Percentiles rank a stretch among this genome's conserved stretches.
Evolutionary conservation across 2,888 invertebrate genomes (phyloP).

Genomic region (Tenthredo amoena): DNA sequence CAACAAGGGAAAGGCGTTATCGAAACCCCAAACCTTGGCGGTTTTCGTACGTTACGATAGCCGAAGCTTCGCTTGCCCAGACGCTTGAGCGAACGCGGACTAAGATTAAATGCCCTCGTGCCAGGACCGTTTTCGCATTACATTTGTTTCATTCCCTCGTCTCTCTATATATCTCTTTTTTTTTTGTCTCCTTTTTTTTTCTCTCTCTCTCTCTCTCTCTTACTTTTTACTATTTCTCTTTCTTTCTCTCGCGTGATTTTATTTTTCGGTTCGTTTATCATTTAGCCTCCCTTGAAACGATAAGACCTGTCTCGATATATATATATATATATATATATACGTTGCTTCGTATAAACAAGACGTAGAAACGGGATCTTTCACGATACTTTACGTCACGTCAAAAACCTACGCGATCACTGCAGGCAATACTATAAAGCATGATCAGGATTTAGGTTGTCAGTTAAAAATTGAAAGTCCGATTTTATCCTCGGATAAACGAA

Average conservation of each 20-base stretch:
- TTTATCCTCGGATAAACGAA: not conserved
- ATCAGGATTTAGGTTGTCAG: not conserved
- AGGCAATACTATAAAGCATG: not conserved
- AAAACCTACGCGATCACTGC: not conserved
- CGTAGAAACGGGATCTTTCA: not conserved
- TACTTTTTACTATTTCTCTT: not conserved
- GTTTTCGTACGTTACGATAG: not conserved
- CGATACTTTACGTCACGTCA: not conserved
- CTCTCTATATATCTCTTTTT: not conserved
- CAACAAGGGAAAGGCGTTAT: constrained; percentile 47
- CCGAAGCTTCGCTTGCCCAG: not conserved
- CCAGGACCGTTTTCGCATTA: constrained; percentile 45
- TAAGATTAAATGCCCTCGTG: constrained; percentile 43
- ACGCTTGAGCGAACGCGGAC: constrained; percentile 46
- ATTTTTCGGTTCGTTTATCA: constrained; percentile 21
- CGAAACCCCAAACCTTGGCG: constrained; percentile 10
- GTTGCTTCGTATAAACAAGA: not conserved
- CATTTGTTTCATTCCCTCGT: constrained; percentile 36
- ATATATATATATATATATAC: not conserved
- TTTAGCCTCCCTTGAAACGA: not conserved
- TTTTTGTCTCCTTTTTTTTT: not conserved
- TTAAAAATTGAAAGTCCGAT: not conserved
- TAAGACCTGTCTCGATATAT: not conserved
- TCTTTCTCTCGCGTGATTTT: not conserved
- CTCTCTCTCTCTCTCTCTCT: too few relatives aligned